A percentile compares a stretch with the other conserved stretches of the same genome.
Evolutionary conservation across 2,113 vertebrate species (phyloP).

Genomic region (Phalacrocorax pelagicus): DNA sequence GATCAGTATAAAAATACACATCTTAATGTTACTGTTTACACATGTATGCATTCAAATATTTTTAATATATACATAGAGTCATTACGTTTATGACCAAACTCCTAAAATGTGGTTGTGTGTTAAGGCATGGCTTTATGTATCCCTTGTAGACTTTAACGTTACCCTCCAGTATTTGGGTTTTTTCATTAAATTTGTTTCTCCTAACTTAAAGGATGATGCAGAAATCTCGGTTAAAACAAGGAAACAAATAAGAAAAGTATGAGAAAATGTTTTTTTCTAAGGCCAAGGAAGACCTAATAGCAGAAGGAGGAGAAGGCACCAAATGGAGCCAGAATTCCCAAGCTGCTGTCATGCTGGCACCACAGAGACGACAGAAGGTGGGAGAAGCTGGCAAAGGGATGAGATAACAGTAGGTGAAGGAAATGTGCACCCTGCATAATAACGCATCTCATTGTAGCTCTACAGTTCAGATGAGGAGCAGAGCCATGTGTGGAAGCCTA

Average conservation of each 20-base stretch:
- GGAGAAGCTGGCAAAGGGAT: background rate
- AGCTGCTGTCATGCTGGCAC: background rate
- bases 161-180: background rate
- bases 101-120: background rate
- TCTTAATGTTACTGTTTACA: background rate
- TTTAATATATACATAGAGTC: background rate
- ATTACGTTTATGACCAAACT: background rate
- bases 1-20: background rate
- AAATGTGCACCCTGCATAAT: background rate
- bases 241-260: background rate
- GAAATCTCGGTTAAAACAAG: background rate
- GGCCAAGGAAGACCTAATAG: background rate
- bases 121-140: background rate
- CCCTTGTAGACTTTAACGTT: accelerated
- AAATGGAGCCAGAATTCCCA: background rate
- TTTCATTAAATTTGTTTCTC: background rate
- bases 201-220: background rate
- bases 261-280: background rate
- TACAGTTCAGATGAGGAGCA: background rate
- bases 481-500: background rate
- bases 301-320: background rate
- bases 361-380: background rate
- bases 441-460: background rate
- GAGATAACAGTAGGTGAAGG: background rate
- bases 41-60: background rate